Evolutionary conservation across 2,888 invertebrate species (phyloP).

Genomic region (Molorchus minor): DNA sequence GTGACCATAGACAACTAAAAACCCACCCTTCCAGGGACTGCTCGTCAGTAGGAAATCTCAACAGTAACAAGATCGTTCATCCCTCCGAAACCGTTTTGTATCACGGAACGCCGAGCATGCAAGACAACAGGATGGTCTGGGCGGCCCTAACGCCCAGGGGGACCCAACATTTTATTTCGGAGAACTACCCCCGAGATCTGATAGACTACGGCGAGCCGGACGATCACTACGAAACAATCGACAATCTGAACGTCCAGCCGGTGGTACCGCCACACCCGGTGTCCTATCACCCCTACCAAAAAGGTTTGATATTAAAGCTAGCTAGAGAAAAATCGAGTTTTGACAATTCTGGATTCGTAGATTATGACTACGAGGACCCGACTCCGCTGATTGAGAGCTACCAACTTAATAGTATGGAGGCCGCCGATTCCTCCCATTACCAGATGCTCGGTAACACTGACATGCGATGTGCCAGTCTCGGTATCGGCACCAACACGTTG

Average conservation of each 20-base stretch:
- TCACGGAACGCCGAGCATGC: constrained; percentile 51
- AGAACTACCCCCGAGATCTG: constrained; percentile 69
- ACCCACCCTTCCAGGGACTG: constrained; percentile 60
- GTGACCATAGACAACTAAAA: constrained; percentile 59
- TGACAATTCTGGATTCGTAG: constrained; percentile 79
- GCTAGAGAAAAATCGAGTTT: constrained; percentile 61
- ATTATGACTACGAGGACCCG: constrained; percentile 84
- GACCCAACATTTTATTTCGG: constrained; percentile 79
- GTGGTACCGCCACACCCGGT: constrained; percentile 20
- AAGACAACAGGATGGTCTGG: constrained; percentile 69
- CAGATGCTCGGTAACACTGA: constrained; percentile 56
- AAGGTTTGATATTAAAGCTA: constrained; percentile 35
- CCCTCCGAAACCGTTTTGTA: constrained; percentile 58
- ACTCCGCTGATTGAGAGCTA: constrained; percentile 79
- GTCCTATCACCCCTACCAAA: constrained; percentile 34
- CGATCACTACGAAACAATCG: constrained; percentile 78
- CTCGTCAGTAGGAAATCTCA: constrained; percentile 61
- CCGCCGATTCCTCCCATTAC: constrained; percentile 64
- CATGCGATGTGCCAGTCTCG: constrained; percentile 62
- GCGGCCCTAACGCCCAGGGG: constrained; percentile 85
- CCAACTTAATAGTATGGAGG: constrained; percentile 69
- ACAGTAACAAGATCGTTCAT: constrained; percentile 57
- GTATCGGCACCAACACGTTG: constrained; percentile 64
- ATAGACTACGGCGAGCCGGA: constrained; percentile 65
- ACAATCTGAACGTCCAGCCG: constrained; percentile 54